A percentile compares a stretch with the other conserved stretches of the same genome.
Conservation (phyloP, 2,888 invertebrate genomes). For the Antitype chi region DNA sequence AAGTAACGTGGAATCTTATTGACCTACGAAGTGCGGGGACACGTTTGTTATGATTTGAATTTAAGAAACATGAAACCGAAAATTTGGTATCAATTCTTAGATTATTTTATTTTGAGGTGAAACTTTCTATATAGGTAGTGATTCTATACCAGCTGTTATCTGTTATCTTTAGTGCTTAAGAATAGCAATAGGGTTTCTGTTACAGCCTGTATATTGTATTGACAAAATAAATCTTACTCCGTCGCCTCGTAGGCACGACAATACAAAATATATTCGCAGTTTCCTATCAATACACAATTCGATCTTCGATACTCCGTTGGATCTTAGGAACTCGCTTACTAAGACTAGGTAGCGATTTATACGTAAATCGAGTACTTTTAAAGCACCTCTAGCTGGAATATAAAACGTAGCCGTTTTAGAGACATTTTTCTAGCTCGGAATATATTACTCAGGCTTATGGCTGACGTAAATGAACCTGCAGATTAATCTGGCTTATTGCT, state of each 20-base stretch:
- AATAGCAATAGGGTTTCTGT: no score
- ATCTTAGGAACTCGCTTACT: slow-evolving; percentile 38
- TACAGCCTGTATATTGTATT: no score
- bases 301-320: slow-evolving; percentile 33
- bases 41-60: no score
- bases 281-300: slow-evolving; percentile 34
- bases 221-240: background rate
- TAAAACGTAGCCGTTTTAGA: slow-evolving; percentile 60
- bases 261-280: slow-evolving; percentile 19
- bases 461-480: slow-evolving; percentile 58
- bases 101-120: no score
- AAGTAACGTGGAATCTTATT: no score
- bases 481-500: slow-evolving; percentile 53
- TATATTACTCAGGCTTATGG: slow-evolving; percentile 59
- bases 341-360: slow-evolving; percentile 58
- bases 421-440: slow-evolving; percentile 64
- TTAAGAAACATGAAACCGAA: no score
- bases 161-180: no score
- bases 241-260: background rate
- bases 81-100: no score
- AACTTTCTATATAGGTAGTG: no score
- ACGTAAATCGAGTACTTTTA: slow-evolving; percentile 57
- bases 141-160: no score
- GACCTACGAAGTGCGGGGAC: no score
- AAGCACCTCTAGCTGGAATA: slow-evolving; percentile 49